Base-by-base conservation (phyloP, 1,140 invertebrate genomes). In the Aradophagus sp. region DNA sequence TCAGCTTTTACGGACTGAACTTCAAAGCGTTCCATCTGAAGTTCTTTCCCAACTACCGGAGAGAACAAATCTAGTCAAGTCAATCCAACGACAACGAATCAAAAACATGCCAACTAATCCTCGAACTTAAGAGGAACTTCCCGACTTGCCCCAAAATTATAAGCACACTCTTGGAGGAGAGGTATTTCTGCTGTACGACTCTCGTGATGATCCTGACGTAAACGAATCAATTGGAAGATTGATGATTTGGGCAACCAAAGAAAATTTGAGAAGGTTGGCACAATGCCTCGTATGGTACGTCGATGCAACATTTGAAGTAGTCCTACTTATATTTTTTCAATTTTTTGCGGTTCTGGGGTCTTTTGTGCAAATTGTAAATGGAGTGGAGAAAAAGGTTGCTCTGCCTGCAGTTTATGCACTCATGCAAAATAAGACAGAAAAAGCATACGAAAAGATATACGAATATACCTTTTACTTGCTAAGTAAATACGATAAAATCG, bases 121-220 rank as follows among this genome's bases (percentile, higher is more conserved):
- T 3, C 4, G n/a, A 31, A 31, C 5, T 31, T 3, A 5, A 3
- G 29, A 31, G 5, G 29, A 31, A 4, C n/a, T 31, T 11, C 4
- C 2, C 3, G 29, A 5, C n/a, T 31, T 31, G n/a, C 29, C 29
- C 5, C 29, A 8, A 3, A 8, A 8, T 10, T 31, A 31, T 31
- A 31, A 31, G 3, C 3, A 31, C 2, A 8, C 29, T 10, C 29
- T 31, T 2, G 4, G 5, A 5, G 29, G 29, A 3, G 29, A 31
- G n/a, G n/a, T 3, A 8, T 31, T 31, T 31, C 29, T 31, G 6
- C n/a, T 31, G 29, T 31, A 31, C 29, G 29, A 31, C 29, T 31
- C 29, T 31, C 29, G 5, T 6, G 29, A 31, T 31, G 5, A 31
- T 23, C 20, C 20, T 31, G 29, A 31, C 29, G 29, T 31, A 10